Percentiles rank a stretch among this genome's conserved stretches.
phyloP scores from a whole-genome alignment of 2,113 vertebrate species.

The Cairina moschata region DNA sequence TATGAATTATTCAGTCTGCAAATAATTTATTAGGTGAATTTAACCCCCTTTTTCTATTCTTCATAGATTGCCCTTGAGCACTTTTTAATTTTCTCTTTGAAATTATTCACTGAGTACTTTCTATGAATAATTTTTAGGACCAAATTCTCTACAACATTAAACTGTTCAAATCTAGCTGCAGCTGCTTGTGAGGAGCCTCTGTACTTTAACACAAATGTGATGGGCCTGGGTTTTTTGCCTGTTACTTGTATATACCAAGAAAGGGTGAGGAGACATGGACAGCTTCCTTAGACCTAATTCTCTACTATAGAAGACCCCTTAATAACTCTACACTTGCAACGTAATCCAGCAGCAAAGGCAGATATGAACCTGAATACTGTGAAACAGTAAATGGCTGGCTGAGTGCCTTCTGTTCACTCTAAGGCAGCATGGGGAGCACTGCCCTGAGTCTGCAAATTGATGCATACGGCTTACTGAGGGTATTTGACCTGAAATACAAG shows the following conservation, averaged over 20 bases:
- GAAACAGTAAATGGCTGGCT: neutral
- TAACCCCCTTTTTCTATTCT: conserved; percentile 47
- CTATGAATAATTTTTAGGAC: conserved; percentile 11
- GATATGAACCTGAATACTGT: neutral
- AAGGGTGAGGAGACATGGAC: neutral
- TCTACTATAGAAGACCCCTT: neutral
- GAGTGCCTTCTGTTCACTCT: neutral
- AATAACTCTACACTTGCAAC: neutral
- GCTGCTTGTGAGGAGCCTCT: neutral
- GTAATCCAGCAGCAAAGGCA: neutral
- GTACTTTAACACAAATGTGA: neutral
- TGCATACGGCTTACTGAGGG: neutral
- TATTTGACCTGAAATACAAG: neutral
- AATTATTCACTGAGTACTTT: conserved; percentile 12
- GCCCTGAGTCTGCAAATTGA: neutral
- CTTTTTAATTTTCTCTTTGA: conserved; percentile 39
- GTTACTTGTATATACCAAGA: neutral
- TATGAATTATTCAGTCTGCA: conserved; percentile 46
- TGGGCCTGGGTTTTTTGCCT: neutral
- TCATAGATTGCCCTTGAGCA: conserved; percentile 12
- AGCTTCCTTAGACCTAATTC: neutral
- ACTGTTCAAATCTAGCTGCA: neutral
- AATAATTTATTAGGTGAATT: conserved; percentile 56
- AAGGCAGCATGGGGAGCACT: neutral
- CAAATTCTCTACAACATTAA: neutral